Conservation (phyloP, 35 echinoderm and acorn worm species). For the Stichopus chloronotus region DNA sequence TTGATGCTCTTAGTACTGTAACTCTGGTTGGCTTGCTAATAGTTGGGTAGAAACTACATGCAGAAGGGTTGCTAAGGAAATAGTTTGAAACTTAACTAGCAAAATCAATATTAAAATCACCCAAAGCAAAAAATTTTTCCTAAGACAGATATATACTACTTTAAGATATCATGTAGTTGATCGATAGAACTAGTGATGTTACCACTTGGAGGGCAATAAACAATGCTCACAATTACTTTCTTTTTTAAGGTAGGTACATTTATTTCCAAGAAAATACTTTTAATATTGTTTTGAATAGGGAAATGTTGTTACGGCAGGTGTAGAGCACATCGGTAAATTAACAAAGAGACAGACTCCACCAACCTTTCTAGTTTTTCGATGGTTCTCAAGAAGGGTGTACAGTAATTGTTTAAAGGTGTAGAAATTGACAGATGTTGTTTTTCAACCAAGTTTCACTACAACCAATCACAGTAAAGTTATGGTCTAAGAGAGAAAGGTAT, state of each 20-base stretch:
- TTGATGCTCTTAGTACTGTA: not conserved
- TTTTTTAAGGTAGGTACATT: not conserved
- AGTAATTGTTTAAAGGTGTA: not conserved
- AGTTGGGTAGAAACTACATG: not conserved
- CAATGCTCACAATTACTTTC: not conserved
- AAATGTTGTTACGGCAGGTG: not conserved
- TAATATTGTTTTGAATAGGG: not conserved
- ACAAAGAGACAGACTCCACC: not conserved
- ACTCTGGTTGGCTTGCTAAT: too few relatives aligned
- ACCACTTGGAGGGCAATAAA: not conserved
- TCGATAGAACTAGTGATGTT: not conserved
- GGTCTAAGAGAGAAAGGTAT: not conserved
- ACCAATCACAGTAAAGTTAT: not conserved
- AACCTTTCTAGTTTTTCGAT: not conserved
- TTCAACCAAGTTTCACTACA: conserved; percentile 9
- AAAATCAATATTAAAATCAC: conserved; percentile 19
- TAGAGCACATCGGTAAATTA: not conserved
- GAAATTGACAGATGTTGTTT: not conserved
- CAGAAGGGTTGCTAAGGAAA: not conserved
- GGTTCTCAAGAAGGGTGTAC: not conserved
- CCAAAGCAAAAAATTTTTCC: not conserved
- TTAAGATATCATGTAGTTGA: not conserved
- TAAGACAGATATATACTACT: not conserved
- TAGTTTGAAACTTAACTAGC: not conserved
- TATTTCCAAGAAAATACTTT: conserved; percentile 6